Conservation (phyloP, 2,888 invertebrate species). For the Sphaerophoria rueppellii region DNA sequence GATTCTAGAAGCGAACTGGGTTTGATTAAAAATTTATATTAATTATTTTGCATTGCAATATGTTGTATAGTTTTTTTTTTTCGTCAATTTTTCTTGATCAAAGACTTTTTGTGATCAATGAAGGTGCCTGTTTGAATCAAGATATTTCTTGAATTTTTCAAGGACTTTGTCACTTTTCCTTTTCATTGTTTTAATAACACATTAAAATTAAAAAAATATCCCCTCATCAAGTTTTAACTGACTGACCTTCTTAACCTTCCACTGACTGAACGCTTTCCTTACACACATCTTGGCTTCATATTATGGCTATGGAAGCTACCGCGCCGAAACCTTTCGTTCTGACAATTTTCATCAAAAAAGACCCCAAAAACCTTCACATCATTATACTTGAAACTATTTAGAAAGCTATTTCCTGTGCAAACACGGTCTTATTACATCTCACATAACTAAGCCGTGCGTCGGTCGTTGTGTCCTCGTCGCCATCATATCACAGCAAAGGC, state of each 20-base stretch:
- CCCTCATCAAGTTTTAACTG: slow-evolving; percentile 4
- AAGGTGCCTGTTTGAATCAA: too few species aligned
- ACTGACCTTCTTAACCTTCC: slow-evolving; percentile 8
- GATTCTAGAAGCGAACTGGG: too few species aligned
- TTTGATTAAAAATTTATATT: too few species aligned
- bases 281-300: slow-evolving; percentile 32
- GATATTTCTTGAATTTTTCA: too few species aligned
- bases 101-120: too few species aligned
- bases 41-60: too few species aligned
- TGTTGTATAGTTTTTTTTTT: too few species aligned
- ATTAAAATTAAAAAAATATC: too few species aligned
- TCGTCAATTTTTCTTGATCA: too few species aligned
- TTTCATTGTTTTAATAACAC: too few species aligned
- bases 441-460: slow-evolving; percentile 1
- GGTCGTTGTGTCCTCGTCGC: not conserved
- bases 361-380: slow-evolving; percentile 27
- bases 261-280: not conserved
- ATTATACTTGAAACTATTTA: slow-evolving; percentile 57
- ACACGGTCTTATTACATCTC: slow-evolving; percentile 34
- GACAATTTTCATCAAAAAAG: slow-evolving; percentile 20
- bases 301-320: slow-evolving; percentile 60
- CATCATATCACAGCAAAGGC: slow-evolving; percentile 16
- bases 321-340: not conserved
- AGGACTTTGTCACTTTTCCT: too few species aligned
- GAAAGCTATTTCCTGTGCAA: slow-evolving; percentile 27